Percentiles rank a stretch among this genome's conserved stretches.
Evolutionary conservation across 1,140 invertebrate genomes (phyloP).

Genomic region (Melanaphis sacchari): DNA sequence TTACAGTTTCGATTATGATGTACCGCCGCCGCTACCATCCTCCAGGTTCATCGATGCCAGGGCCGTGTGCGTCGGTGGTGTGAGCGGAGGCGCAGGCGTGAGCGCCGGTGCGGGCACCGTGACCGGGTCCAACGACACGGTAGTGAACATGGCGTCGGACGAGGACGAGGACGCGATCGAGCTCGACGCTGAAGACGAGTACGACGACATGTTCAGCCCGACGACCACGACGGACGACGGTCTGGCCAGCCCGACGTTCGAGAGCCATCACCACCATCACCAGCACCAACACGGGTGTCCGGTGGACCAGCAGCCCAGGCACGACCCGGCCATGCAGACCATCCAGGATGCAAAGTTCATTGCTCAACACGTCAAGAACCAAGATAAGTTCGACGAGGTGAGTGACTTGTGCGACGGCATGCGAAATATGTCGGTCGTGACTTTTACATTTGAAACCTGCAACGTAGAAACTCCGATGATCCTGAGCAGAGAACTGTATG

Average conservation of each 20-base stretch:
- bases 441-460: no score
- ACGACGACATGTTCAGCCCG: constrained; percentile 79
- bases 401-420: constrained; percentile 64
- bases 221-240: constrained; percentile 62
- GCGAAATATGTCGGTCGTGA: no score
- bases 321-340: constrained; percentile 85
- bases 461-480: no score
- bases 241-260: constrained; percentile 65
- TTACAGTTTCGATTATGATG: constrained; percentile 76
- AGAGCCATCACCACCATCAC: constrained; percentile 65
- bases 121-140: constrained; percentile 61
- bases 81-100: background rate
- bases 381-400: constrained; percentile 92
- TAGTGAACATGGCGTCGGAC: constrained; percentile 55
- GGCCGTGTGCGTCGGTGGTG: background rate
- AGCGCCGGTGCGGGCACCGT: background rate
- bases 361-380: constrained; percentile 92
- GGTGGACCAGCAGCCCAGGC: constrained; percentile 76
- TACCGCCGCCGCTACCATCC: constrained; percentile 67
- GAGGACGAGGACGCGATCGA: constrained; percentile 68
- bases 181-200: constrained; percentile 51
- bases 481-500: no score
- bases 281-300: constrained; percentile 65
- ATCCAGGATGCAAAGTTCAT: constrained; percentile 90
- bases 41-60: background rate